A percentile compares a stretch with the other conserved stretches of the same genome.
Evolutionary conservation across 2,888 invertebrate species (phyloP).

Genomic region (Fragum sueziense): DNA sequence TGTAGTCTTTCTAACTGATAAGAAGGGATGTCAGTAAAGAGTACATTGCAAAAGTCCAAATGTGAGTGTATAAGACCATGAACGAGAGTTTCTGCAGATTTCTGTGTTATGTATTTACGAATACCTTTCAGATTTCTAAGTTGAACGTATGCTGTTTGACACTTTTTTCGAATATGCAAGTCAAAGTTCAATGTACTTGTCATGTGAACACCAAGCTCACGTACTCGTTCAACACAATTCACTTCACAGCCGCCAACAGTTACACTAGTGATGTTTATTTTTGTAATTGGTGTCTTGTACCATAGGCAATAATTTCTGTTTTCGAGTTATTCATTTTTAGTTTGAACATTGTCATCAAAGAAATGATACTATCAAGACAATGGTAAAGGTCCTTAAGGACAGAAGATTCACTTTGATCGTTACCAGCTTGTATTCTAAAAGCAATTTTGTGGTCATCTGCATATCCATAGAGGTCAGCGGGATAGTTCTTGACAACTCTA

Average conservation of each 20-base stretch:
- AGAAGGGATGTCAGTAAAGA: conserved; percentile 15
- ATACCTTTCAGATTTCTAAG: conserved; percentile 9
- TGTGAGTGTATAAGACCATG: conserved; percentile 15
- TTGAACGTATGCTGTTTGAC: background rate
- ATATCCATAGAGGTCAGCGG: too few relatives aligned
- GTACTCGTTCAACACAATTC: background rate
- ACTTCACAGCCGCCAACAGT: background rate
- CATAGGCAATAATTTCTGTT: conserved; percentile 13
- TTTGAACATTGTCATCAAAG: conserved; percentile 20
- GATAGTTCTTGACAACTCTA: too few relatives aligned
- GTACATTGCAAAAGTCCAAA: conserved; percentile 16
- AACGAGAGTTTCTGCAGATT: background rate
- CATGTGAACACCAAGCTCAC: conserved; percentile 18
- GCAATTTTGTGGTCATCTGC: too few relatives aligned
- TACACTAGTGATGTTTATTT: background rate
- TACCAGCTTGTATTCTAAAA: too few relatives aligned
- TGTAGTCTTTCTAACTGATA: conserved; percentile 29
- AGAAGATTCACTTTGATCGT: too few relatives aligned
- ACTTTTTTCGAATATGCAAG: background rate
- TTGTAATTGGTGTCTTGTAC: background rate
- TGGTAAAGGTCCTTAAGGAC: too few relatives aligned
- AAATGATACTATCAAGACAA: too few relatives aligned
- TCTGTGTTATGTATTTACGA: background rate
- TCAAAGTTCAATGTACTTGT: conserved; percentile 17
- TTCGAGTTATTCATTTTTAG: conserved; percentile 28